phyloP scores from a whole-genome alignment of 2,113 vertebrate genomes.

The Callaeas wilsoni region DNA sequence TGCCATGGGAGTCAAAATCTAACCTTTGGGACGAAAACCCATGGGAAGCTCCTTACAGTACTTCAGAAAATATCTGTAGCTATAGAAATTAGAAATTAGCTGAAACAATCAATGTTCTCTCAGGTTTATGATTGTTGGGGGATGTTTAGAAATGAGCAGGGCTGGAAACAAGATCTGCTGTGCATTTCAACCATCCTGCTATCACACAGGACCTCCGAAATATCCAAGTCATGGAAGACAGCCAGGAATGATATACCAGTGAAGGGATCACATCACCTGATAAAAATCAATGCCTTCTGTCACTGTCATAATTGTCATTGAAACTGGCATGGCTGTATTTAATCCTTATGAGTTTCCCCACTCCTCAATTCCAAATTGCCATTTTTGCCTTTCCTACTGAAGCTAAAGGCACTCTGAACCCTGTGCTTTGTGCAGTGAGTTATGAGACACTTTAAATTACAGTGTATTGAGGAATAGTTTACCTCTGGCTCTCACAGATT shows the following conservation, averaged over 20 bases:
- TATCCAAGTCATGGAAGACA: not conserved
- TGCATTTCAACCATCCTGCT: not conserved
- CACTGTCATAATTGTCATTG: not conserved
- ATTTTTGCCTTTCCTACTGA: not conserved
- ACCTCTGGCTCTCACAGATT: not conserved
- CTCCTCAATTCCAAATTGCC: not conserved
- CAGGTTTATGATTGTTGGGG: not conserved
- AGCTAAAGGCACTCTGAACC: not conserved
- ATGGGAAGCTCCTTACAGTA: not conserved
- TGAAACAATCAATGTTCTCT: not conserved
- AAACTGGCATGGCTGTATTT: not conserved
- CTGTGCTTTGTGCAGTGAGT: not conserved
- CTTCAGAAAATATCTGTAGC: not conserved
- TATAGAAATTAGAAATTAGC: not conserved
- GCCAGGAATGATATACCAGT: not conserved
- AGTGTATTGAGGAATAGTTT: slow-evolving; percentile 5
- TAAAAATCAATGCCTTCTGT: not conserved
- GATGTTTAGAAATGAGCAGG: not conserved
- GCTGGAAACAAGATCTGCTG: not conserved
- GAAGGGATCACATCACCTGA: not conserved
- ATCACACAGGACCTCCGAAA: not conserved
- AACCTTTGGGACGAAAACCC: not conserved
- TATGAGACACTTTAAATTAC: slow-evolving; percentile 32
- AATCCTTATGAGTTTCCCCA: not conserved
- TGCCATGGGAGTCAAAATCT: not conserved